Evolutionary conservation across 2,797 vertebrate genomes (phyloP).

Genomic region (Helicolenus hilgendorfi): DNA sequence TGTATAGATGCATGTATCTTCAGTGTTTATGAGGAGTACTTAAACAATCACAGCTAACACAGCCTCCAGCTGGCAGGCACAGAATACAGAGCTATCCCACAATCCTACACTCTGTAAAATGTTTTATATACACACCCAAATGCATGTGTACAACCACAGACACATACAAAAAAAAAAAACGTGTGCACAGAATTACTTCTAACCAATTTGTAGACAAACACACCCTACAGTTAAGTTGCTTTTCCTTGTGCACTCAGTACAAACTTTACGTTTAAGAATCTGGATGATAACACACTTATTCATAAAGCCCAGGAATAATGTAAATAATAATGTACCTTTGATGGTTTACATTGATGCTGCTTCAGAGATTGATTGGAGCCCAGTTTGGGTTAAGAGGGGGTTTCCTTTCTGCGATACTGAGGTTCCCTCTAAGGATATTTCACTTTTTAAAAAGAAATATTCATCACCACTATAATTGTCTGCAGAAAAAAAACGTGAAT

Average conservation of each 20-base stretch:
- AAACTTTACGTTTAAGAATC: neutral
- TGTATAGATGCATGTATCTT: neutral
- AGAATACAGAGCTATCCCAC: neutral
- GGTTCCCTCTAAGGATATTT: neutral
- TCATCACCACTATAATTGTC: neutral
- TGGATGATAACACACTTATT: neutral
- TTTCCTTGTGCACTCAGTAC: neutral
- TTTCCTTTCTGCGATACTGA: conserved; percentile 2
- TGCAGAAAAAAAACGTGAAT: neutral
- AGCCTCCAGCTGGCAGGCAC: neutral
- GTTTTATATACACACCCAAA: neutral
- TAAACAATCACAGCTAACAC: neutral
- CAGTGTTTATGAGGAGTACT: neutral
- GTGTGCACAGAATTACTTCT: neutral
- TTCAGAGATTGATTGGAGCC: neutral
- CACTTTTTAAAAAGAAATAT: neutral
- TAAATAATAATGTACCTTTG: neutral
- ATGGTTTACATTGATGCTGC: neutral
- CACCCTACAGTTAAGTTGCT: neutral
- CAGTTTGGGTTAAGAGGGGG: neutral
- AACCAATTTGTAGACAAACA: neutral
- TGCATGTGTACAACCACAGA: neutral
- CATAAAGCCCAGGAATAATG: neutral
- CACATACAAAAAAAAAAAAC: neutral
- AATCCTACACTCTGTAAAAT: neutral